Evolutionary conservation across 2,113 vertebrate species (phyloP).

Genomic region (Pteruthius melanotis): DNA sequence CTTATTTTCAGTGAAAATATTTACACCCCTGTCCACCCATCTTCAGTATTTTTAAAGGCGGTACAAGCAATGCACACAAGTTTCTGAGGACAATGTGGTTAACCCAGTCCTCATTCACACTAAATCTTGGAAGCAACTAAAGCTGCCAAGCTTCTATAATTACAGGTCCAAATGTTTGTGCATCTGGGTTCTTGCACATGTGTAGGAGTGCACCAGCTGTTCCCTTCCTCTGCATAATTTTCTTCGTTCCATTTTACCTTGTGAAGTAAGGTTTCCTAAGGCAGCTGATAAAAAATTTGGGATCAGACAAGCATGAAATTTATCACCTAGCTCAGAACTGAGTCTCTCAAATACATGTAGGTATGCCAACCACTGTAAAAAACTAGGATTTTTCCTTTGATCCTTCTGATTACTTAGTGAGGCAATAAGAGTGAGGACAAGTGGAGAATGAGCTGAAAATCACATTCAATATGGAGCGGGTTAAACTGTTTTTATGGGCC

Average conservation of each 20-base stretch:
- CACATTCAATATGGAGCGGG: neutral
- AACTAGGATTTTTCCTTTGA: neutral
- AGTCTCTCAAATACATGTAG: neutral
- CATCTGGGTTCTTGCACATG: neutral
- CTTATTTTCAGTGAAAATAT: neutral
- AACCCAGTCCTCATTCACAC: neutral
- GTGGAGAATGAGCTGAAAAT: neutral
- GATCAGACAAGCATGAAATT: neutral
- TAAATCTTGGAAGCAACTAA: neutral
- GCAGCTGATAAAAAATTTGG: neutral
- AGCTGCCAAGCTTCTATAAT: neutral
- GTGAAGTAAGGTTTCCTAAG: neutral
- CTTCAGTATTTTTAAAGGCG: neutral
- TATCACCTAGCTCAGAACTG: neutral
- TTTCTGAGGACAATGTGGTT: neutral
- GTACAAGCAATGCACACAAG: neutral
- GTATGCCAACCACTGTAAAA: neutral
- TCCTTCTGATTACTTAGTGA: neutral
- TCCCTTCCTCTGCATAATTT: neutral
- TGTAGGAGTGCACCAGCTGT: conserved; percentile 25
- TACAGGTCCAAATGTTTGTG: neutral
- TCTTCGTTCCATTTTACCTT: neutral
- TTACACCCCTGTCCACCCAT: neutral
- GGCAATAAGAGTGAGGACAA: neutral
- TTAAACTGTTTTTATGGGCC: neutral